phyloP scores from a whole-genome alignment of 2,888 invertebrate genomes.

The Tortricodes alternella region DNA sequence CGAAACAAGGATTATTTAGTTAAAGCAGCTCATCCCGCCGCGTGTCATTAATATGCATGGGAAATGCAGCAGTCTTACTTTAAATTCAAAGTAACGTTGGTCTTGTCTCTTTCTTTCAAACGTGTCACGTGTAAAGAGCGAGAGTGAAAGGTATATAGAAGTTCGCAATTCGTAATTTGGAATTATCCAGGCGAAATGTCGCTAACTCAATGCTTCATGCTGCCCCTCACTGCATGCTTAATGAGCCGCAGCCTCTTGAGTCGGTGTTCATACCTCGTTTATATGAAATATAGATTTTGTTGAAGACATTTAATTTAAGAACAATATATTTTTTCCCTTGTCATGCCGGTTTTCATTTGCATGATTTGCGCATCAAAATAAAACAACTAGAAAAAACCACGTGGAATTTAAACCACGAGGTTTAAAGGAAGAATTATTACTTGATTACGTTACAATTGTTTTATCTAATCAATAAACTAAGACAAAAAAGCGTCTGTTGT shows the following conservation, averaged over 20 bases:
- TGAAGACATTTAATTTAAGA: no score
- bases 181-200: no score
- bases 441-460: no score
- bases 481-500: no score
- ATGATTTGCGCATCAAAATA: no score
- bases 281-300: background rate
- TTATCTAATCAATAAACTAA: no score
- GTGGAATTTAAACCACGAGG: no score
- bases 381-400: no score
- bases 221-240: conserved; percentile 7
- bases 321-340: no score
- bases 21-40: conserved; percentile 38
- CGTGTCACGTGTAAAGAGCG: background rate
- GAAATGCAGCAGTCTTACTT: conserved; percentile 38
- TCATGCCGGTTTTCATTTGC: no score
- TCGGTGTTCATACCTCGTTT: conserved; percentile 1
- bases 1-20: conserved; percentile 43
- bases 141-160: background rate
- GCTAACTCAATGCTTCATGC: background rate
- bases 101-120: background rate
- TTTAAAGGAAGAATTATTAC: no score
- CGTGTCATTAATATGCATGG: conserved; percentile 51
- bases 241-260: conserved; percentile 2
- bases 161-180: background rate
- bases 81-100: background rate